Percentiles rank a stretch among this genome's conserved stretches.
These are phyloP conservation scores for Lamellibrachia satsuma DNA, from an alignment of 2,888 invertebrate genomes.

Conservation along the genomic window DNA sequence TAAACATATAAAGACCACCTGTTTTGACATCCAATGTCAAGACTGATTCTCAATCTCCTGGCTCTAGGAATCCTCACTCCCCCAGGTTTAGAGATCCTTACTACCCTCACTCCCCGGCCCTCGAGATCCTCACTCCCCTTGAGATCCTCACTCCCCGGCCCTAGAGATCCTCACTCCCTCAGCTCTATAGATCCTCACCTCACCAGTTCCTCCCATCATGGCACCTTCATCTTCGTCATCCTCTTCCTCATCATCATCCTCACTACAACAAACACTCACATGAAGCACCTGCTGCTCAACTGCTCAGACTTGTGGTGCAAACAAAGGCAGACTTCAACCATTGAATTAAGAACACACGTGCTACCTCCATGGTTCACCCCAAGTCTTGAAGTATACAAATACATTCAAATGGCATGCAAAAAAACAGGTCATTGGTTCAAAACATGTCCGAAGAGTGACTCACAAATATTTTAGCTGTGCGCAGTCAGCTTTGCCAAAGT, in stretches of 20 bases:
- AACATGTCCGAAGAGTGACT: too few relatives aligned
- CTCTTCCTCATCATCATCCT: constrained; percentile 42
- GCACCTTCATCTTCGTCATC: constrained; percentile 55
- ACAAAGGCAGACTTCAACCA: neutral
- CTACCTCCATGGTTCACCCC: neutral
- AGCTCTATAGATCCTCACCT: constrained; percentile 48
- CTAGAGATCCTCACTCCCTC: neutral
- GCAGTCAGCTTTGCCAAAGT: too few relatives aligned
- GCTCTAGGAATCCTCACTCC: constrained; percentile 33
- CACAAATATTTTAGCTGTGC: too few relatives aligned
- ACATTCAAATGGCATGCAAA: too few relatives aligned
- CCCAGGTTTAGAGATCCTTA: constrained; percentile 42
- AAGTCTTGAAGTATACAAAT: too few relatives aligned
- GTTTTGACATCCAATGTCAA: too few relatives aligned
- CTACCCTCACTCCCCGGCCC: constrained; percentile 38
- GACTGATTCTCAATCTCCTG: constrained; percentile 52
- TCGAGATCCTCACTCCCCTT: too few relatives aligned
- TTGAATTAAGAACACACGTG: neutral
- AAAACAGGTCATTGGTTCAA: too few relatives aligned
- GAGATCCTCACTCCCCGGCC: too few relatives aligned
- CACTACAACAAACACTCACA: constrained; percentile 28
- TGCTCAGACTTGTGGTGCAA: neutral
- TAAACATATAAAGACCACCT: too few relatives aligned
- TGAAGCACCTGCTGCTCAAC: constrained; percentile 32
- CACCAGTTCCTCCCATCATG: constrained; percentile 48